Evolutionary conservation across 2,113 vertebrate species (phyloP).

Genomic region (Pseudolaguvia tuberculata): DNA sequence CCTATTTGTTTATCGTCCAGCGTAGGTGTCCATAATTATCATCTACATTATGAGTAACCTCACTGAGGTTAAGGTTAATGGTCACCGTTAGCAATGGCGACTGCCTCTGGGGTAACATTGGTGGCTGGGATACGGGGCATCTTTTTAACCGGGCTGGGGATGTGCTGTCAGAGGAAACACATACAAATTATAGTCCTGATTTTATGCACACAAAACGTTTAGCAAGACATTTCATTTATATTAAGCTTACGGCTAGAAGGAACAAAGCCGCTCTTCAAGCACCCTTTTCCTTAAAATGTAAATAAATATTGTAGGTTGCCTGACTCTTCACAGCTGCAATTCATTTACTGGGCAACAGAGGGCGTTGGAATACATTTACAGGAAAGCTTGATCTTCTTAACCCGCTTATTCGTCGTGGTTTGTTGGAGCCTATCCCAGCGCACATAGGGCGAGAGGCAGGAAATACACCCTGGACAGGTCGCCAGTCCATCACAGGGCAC

Average conservation of each 20-base stretch:
- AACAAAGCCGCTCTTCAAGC: neutral
- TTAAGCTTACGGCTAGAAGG: neutral
- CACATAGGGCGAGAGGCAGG: no score
- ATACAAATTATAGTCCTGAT: neutral
- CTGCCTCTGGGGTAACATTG: slow-evolving; percentile 66
- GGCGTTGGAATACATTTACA: neutral
- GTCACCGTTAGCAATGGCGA: slow-evolving; percentile 79
- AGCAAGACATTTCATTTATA: neutral
- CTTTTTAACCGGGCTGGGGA: slow-evolving; percentile 95
- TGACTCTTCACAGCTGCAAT: neutral
- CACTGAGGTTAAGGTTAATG: slow-evolving; percentile 66
- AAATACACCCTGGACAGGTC: no score
- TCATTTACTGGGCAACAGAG: neutral
- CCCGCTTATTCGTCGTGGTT: no score
- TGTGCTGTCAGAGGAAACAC: slow-evolving; percentile 69
- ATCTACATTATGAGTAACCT: slow-evolving; percentile 45
- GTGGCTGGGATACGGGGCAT: slow-evolving; percentile 85
- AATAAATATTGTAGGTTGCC: neutral
- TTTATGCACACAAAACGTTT: no score
- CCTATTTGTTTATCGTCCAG: slow-evolving; percentile 5
- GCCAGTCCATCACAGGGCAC: no score
- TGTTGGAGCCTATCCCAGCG: no score
- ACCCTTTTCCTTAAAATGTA: neutral
- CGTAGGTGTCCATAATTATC: slow-evolving; percentile 2
- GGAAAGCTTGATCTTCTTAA: no score